phyloP scores from a whole-genome alignment of 2,888 invertebrate species.

The Cetonia aurata region DNA sequence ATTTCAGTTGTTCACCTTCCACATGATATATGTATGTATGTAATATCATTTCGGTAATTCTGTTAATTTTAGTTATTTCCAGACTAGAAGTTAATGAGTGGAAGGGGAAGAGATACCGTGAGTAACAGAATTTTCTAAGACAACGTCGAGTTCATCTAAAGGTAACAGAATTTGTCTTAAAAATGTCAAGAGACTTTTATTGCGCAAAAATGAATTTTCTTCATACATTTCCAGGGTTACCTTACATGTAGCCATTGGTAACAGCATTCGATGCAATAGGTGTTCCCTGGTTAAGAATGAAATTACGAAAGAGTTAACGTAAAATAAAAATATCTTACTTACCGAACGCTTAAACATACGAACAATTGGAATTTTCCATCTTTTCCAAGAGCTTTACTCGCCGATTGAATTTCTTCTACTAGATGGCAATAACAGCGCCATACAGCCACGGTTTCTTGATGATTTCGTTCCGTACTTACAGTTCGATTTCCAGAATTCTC shows the following conservation, averaged over 20 bases:
- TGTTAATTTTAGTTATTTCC: conserved; percentile 3
- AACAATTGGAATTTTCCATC: conserved; percentile 99
- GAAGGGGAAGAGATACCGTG: conserved; percentile 70
- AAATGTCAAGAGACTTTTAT: conserved; percentile 87
- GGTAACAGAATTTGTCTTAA: conserved; percentile 92
- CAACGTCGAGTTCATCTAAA: conserved; percentile 89
- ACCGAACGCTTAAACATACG: conserved; percentile 94
- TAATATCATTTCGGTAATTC: conserved; percentile 38
- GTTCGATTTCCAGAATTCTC: conserved; percentile 67
- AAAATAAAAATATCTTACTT: conserved; percentile 50
- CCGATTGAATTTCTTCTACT: conserved; percentile 88
- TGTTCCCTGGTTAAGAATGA: conserved; percentile 76
- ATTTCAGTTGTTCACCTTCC: conserved; percentile 2
- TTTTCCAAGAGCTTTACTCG: conserved; percentile 91
- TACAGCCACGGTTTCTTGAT: conserved; percentile 73
- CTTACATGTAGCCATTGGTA: conserved; percentile 90
- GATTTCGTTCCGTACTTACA: conserved; percentile 65
- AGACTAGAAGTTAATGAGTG: conserved; percentile 42
- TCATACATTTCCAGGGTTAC: conserved; percentile 96
- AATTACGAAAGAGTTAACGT: too few species aligned
- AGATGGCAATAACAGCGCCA: conserved; percentile 92
- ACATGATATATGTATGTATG: background rate
- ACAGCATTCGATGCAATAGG: conserved; percentile 89
- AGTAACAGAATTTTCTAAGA: conserved; percentile 88
- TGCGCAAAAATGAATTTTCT: conserved; percentile 93